Percentiles rank a stretch among this genome's conserved stretches.
These are phyloP conservation scores for Vandiemenella viatica DNA, from an alignment of 2,888 invertebrate species.

Conservation along the genomic window DNA sequence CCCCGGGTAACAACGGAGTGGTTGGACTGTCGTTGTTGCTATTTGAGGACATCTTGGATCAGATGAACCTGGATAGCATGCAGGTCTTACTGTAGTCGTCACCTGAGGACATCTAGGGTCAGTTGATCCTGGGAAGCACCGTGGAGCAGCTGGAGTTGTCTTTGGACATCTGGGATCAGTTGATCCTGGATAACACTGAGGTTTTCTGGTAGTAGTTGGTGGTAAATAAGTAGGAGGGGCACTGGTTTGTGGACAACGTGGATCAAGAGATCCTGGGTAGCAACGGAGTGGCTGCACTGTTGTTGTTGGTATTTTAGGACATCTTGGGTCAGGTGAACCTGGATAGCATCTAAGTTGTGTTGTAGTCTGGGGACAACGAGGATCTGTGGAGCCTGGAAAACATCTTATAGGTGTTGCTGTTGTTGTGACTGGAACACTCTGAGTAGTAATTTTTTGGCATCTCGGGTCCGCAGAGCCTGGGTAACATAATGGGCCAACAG, in stretches of 20 bases:
- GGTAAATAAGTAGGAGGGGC: too few relatives aligned
- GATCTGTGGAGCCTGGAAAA: slow-evolving; percentile 23
- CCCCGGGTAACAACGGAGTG: slow-evolving; percentile 23
- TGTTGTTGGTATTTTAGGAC: slow-evolving; percentile 17
- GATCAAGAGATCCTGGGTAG: slow-evolving; percentile 23
- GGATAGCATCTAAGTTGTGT: slow-evolving; percentile 22
- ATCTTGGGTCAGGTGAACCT: slow-evolving; percentile 21
- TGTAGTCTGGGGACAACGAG: slow-evolving; percentile 24
- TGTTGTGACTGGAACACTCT: neutral
- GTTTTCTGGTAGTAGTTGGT: slow-evolving; percentile 17
- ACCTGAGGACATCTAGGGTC: slow-evolving; percentile 8
- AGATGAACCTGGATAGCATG: slow-evolving; percentile 24
- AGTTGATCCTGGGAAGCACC: slow-evolving; percentile 23
- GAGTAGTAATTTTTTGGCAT: slow-evolving; percentile 13
- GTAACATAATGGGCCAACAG: slow-evolving; percentile 17
- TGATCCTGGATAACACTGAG: slow-evolving; percentile 21
- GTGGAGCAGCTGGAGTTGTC: slow-evolving; percentile 15
- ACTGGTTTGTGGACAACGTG: slow-evolving; percentile 23
- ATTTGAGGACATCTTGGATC: slow-evolving; percentile 21
- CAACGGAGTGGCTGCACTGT: slow-evolving; percentile 16
- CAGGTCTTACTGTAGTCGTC: slow-evolving; percentile 15
- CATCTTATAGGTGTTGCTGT: slow-evolving; percentile 17
- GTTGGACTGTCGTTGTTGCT: slow-evolving; percentile 16
- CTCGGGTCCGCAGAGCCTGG: slow-evolving; percentile 22
- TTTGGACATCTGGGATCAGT: slow-evolving; percentile 19